phyloP scores from a whole-genome alignment of 1,140 invertebrate genomes.

The Pachypeltis micranthus region DNA sequence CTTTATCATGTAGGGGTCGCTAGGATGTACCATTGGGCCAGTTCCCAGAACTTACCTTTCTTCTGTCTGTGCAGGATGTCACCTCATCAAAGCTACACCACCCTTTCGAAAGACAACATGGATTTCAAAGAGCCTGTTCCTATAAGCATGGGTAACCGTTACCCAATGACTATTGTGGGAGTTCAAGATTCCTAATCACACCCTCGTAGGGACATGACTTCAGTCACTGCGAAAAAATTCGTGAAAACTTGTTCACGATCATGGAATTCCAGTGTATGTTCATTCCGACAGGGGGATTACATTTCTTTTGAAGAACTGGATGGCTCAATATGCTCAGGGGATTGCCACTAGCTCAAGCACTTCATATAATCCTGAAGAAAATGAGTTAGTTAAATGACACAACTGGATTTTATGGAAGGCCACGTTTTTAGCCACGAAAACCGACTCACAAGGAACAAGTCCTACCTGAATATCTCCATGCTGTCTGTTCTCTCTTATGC shows the following conservation, averaged over 20 bases:
- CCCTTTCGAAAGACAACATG: constrained; percentile 24
- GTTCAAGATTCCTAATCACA: constrained; percentile 29
- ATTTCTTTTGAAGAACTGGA: too few species aligned
- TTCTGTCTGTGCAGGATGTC: constrained; percentile 25
- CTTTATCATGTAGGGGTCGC: constrained; percentile 28
- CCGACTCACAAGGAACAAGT: too few species aligned
- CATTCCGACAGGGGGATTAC: too few species aligned
- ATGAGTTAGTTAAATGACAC: too few species aligned
- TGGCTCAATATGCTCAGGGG: too few species aligned
- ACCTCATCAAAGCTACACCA: constrained; percentile 17
- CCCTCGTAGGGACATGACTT: constrained; percentile 24
- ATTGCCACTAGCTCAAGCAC: too few species aligned
- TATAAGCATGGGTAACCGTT: constrained; percentile 24
- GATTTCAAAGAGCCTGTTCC: constrained; percentile 12
- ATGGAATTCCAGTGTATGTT: constrained; percentile 22
- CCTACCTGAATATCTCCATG: too few species aligned
- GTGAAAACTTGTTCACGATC: constrained; percentile 23
- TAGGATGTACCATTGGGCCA: constrained; percentile 24
- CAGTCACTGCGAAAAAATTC: constrained; percentile 21
- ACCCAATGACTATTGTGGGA: constrained; percentile 26
- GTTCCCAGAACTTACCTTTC: constrained; percentile 25
- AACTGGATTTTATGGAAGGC: too few species aligned
- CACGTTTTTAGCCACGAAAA: too few species aligned
- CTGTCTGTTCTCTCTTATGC: too few species aligned
- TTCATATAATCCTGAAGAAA: too few species aligned